Evolutionary conservation across 1,140 invertebrate species (phyloP), one percentile per base, ranked within the genome.

Genomic region (Drosophila santomea): DNA sequence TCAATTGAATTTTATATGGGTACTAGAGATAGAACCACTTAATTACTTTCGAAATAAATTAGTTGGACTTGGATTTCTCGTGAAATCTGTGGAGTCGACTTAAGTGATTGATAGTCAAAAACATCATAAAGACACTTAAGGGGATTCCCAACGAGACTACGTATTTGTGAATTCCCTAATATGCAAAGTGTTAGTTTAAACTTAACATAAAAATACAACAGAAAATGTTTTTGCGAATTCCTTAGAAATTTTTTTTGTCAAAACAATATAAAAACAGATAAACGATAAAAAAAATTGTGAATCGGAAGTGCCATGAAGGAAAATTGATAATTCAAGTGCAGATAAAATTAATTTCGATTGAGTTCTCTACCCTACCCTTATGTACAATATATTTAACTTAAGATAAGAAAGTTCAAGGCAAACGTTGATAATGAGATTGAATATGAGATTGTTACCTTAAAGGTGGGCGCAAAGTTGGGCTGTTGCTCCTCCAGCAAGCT

Each of bases 391-490:
- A 23, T 45, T 2, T 20, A 45, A 12, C 3, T 17, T 11, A 45
- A 45, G 15, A 45, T 45, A 17, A 43, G 41, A n/a, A 43, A 43
- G 41, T 32, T 32, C 32, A 32, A 32, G 3, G 8, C 41, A 44
- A 44, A 10, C 15, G 2, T 15, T 43, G 8, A 23, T n/a, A 15
- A 47, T 7, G 3, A 48, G 2, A 25, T 25, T 28, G n/a, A 20
- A 20, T 23, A 47, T 23, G 25, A 5, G 15, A 48, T 23, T 35
- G 43, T n/a, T 20, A 71, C 72, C 73, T 98, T 98, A 91, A 97
- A 98, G 3, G 97, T 98, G 7, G 97, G 97, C 10, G 96, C 95
- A 93, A 98, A 98, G 41, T 93, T 94, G 5, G 97, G 95, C 50
- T 93, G 79, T 7, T 94, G 93, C 92, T 98, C 97, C n/a, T 91